Percentiles rank a stretch among this genome's conserved stretches.
phyloP scores from a whole-genome alignment of 2,888 invertebrate genomes.

The Cryptus viduatorius region DNA sequence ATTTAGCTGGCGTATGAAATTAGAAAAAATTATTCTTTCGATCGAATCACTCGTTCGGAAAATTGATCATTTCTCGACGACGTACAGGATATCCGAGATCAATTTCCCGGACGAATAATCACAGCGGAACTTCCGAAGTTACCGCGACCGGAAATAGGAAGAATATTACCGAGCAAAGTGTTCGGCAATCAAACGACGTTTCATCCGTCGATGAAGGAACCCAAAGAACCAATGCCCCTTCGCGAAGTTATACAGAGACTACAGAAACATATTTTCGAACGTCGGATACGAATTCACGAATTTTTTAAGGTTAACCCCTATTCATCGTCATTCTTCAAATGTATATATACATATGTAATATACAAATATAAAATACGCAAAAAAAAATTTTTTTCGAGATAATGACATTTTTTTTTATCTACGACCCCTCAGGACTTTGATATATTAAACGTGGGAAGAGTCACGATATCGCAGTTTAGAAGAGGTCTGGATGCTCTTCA shows the following conservation, averaged over 20 bases:
- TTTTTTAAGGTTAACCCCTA: constrained; percentile 88
- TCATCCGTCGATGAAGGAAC: constrained; percentile 87
- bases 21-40: constrained; percentile 41
- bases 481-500: constrained; percentile 90
- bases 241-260: constrained; percentile 88
- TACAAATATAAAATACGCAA: neutral
- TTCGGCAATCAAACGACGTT: constrained; percentile 87
- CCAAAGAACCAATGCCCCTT: constrained; percentile 86
- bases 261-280: constrained; percentile 89
- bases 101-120: constrained; percentile 89
- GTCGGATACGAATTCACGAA: constrained; percentile 88
- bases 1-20: constrained; percentile 86
- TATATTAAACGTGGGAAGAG: constrained; percentile 88
- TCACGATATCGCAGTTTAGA: constrained; percentile 90
- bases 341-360: neutral
- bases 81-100: constrained; percentile 85
- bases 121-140: constrained; percentile 90
- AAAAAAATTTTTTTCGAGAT: no score
- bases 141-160: constrained; percentile 89
- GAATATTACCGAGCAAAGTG: constrained; percentile 85
- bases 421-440: constrained; percentile 88
- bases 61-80: neutral
- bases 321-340: neutral
- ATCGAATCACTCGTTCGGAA: neutral
- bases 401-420: neutral